phyloP scores from a whole-genome alignment of 2,797 vertebrate genomes.

The Sebastes aleutianus region DNA sequence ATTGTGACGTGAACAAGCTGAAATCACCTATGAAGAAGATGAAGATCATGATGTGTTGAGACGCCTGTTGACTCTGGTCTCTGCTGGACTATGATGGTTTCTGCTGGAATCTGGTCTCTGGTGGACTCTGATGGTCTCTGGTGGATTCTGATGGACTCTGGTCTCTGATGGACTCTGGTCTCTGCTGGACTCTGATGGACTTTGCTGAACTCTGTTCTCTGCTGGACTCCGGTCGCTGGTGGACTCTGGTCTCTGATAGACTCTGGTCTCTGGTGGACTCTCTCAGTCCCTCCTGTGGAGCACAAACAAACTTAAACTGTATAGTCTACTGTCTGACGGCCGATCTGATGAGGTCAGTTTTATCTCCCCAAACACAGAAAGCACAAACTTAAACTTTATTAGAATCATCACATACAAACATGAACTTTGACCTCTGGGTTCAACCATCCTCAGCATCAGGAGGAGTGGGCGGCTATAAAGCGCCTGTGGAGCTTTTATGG shows the following conservation, averaged over 20 bases:
- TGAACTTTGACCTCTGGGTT: too few species aligned
- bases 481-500: too few species aligned
- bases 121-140: not conserved
- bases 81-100: too few species aligned
- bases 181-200: not conserved
- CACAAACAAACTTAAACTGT: not conserved
- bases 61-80: too few species aligned
- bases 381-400: not conserved
- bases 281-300: not conserved
- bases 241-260: too few species aligned
- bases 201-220: not conserved
- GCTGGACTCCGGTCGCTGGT: not conserved
- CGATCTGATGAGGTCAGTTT: not conserved
- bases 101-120: not conserved
- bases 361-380: not conserved
- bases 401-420: not conserved
- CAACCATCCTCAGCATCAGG: too few species aligned
- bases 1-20: not conserved
- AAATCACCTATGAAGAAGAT: conserved; percentile 44
- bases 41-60: conserved; percentile 40
- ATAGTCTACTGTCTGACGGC: not conserved
- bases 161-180: not conserved
- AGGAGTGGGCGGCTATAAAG: too few species aligned
- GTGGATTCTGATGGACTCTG: not conserved
- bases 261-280: not conserved